phyloP scores from a whole-genome alignment of 2,113 vertebrate genomes.

The Silurus glanis region DNA sequence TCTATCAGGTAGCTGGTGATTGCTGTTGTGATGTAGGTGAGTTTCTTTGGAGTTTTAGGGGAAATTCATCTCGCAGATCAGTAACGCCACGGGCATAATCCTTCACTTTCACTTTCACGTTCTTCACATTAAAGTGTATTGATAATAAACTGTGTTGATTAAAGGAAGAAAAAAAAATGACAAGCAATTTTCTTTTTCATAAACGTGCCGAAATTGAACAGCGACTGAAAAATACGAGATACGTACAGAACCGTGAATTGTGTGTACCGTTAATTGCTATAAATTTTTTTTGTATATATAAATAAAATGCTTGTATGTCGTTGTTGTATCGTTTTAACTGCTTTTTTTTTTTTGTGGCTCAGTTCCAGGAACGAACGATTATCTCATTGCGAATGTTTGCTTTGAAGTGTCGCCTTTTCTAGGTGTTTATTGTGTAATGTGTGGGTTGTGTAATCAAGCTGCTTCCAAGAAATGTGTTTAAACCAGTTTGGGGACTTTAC shows the following conservation, averaged over 20 bases:
- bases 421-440: neutral
- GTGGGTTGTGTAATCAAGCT: neutral
- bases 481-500: neutral
- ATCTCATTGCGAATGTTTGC: neutral
- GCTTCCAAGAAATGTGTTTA: neutral
- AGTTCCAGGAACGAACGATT: neutral
- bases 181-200: too few relatives aligned
- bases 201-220: too few relatives aligned
- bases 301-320: too few relatives aligned
- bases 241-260: too few relatives aligned
- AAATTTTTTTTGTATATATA: too few relatives aligned
- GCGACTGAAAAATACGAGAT: too few relatives aligned
- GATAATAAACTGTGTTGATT: too few relatives aligned
- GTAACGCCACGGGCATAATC: neutral
- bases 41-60: neutral
- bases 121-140: neutral
- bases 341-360: neutral
- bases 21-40: neutral
- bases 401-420: neutral
- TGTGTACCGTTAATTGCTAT: too few relatives aligned
- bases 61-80: neutral
- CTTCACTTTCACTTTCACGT: neutral
- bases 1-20: neutral
- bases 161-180: too few relatives aligned
- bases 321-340: neutral